These are phyloP conservation scores for Calliphora vicina DNA, from an alignment of 1,140 invertebrate genomes.

Conservation along the genomic window DNA sequence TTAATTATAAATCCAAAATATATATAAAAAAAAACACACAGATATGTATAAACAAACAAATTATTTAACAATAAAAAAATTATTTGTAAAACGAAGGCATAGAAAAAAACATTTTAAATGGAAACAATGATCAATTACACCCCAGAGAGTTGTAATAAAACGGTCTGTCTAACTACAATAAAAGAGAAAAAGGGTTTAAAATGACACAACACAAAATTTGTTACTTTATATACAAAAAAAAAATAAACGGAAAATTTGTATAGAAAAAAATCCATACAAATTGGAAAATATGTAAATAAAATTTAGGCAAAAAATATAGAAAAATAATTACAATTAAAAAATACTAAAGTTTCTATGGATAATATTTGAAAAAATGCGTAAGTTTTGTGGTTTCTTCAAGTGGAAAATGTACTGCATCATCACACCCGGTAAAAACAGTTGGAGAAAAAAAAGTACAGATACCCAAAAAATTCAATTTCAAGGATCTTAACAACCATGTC, in stretches of 20 bases:
- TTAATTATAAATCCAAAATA: conserved; percentile 20
- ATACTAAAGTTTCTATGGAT: neutral
- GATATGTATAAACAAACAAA: conserved; percentile 11
- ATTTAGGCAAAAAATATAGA: neutral
- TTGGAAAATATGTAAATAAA: conserved; percentile 27
- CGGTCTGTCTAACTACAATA: neutral
- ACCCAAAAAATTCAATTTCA: neutral
- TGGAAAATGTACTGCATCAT: conserved; percentile 62
- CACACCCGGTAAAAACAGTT: conserved; percentile 37
- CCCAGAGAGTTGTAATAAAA: conserved; percentile 16
- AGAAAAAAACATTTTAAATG: neutral
- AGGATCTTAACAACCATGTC: conserved; percentile 15
- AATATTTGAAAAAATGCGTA: conserved; percentile 40
- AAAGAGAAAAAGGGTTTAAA: neutral
- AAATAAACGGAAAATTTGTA: too few species aligned
- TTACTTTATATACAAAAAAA: neutral
- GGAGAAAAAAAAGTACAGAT: neutral
- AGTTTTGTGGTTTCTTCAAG: conserved; percentile 60
- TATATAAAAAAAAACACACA: neutral
- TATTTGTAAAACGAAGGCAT: neutral
- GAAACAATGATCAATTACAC: conserved; percentile 32
- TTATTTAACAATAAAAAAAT: conserved; percentile 15
- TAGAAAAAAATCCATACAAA: neutral
- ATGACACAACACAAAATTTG: neutral
- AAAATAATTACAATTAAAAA: neutral